Base-by-base conservation (phyloP, 1,140 invertebrate species). In the Mactra quadrangularis region DNA sequence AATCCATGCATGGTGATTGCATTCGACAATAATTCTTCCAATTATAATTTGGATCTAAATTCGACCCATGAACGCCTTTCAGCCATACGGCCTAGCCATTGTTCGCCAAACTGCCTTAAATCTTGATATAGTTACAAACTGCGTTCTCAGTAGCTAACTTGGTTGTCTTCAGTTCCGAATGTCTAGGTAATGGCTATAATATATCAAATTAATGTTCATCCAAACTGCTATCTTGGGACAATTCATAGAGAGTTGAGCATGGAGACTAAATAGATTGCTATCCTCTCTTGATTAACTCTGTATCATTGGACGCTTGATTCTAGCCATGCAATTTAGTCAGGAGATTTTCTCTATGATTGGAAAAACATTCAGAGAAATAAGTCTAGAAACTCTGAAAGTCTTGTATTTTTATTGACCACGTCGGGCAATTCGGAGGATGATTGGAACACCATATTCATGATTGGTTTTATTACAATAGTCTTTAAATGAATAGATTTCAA, bases 141-240 rank as follows among this genome's bases (percentile, higher is more conserved):
- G 7, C 41, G 41, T 31, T 68, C 41, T 27, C 64, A 38, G 33
- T 41, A 29, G 64, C 64, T 68, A 68, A 38, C 64, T 29, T 47
- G 47, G 45, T 27, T 35, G n/a, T 35, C 60, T 25, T 41, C 45
- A 25, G 45, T 68, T 68, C 64, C 64, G 19, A 47, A 47, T 33
- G 64, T 41, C 64, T 38, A 68, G 45, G 29, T 68, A 72, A 55
- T 72, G 27, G 70, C 62, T 0, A 38, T 22, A 22, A 78, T 78
- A 52, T 29, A 78, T 78, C 75, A 78, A 64, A 60, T 66, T 64
- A 78, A 78, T 78, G 75, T 55, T 25, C 47, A 9, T 66, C 75
- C 19, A 9, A 78, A 78, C 41, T 31, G 41, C 25, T 66, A 66
- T 47, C 75, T n/a, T 29, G 60, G 75, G 75, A 78, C 35, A 9